Base-by-base conservation (phyloP, 2,888 invertebrate genomes). In the Protonemura montana region DNA sequence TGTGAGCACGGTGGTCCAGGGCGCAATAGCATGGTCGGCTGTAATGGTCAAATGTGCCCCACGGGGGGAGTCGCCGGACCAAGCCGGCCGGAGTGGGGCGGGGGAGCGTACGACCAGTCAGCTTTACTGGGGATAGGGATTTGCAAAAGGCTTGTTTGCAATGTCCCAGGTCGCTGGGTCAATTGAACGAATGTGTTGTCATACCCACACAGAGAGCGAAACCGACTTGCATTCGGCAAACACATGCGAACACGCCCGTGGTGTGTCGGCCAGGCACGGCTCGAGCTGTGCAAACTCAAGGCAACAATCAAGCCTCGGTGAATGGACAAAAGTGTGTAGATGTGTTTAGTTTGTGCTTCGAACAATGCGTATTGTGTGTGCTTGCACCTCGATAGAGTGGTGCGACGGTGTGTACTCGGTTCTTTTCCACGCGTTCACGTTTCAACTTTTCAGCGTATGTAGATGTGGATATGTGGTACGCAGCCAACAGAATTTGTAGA, bases 131-230 rank as follows among this genome's bases (percentile, higher is more conserved):
- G 59, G 59, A 59, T 13, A 13, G 59, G 59, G 59, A 59, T 59
- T 59, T 59, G 59, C 59, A 59, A 59, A 59, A 59, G 59, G 59
- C 59, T 59, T 59, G 59, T 59, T 59, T 59, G 59, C 59, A 59
- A 59, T 59, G 59, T 78, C 78, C 78, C 78, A 78, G 78, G 78
- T 78, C 78, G 78, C 78, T 26, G 78, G 78, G 78, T 78, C 78
- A 78, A 78, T 78, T 28, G 78, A 28, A 78, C 78, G 28, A 78
- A 78, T 78, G 78, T 78, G 78, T 78, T 28, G 28, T 26, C 59
- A 59, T 13, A 59, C 59, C 13, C 59, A 59, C 59, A 59, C 59
- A 7, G 13, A 59, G 16, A 59, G 16, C 7, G 59, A 59, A 10
- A 21, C 13, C 16, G 16, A 59, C 59, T 10, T 21, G 21, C 13